Evolutionary conservation across 2,113 vertebrate genomes (phyloP).

Genomic region (Tamias sibiricus): DNA sequence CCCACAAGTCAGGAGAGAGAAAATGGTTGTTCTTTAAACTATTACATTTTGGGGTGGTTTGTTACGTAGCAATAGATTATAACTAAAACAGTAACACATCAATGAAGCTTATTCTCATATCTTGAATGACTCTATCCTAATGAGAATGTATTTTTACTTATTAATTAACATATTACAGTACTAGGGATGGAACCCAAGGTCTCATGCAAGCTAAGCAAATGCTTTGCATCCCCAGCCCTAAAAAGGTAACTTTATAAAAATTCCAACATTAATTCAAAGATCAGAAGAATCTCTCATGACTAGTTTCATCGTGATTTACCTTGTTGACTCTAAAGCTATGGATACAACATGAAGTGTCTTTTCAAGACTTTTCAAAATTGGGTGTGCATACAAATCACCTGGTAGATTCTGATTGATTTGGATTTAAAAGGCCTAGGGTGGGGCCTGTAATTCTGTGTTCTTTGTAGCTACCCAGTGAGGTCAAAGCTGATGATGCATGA

Average conservation of each 20-base stretch:
- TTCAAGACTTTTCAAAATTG: background rate
- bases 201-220: background rate
- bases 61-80: background rate
- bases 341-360: background rate
- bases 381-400: background rate
- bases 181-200: background rate
- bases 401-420: background rate
- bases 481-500: too few species aligned
- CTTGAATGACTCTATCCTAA: background rate
- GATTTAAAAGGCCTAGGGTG: background rate
- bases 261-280: background rate
- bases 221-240: too few species aligned
- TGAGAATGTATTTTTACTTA: background rate
- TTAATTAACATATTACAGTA: background rate
- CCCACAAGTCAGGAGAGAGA: background rate
- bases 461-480: background rate
- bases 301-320: background rate
- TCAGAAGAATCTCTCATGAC: background rate
- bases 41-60: background rate
- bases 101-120: background rate
- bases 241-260: slow-evolving; percentile 23
- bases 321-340: background rate
- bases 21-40: background rate
- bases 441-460: background rate
- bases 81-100: background rate